These are phyloP conservation scores for Corvus cornix DNA, from an alignment of 2,113 vertebrate species.

Conservation along the genomic window DNA sequence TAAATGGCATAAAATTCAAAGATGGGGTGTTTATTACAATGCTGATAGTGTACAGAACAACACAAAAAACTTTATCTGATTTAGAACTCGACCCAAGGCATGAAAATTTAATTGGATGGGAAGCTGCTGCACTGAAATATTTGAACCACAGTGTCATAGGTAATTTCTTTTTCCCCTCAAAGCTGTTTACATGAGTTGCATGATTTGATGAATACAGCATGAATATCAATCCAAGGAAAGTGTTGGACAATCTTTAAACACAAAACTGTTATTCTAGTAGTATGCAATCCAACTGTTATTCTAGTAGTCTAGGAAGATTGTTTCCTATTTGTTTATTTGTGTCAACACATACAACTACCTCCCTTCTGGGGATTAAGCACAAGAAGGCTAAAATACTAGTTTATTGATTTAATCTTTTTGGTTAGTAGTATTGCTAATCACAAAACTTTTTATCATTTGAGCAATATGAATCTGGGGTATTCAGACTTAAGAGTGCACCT, in stretches of 20 bases:
- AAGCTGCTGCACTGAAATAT: background rate
- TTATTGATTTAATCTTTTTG: background rate
- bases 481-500: background rate
- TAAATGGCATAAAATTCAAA: background rate
- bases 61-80: background rate
- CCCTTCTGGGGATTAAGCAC: background rate
- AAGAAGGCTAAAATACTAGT: background rate
- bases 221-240: background rate
- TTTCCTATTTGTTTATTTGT: background rate
- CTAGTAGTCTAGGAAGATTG: background rate
- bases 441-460: background rate
- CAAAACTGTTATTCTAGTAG: background rate
- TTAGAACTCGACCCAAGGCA: background rate
- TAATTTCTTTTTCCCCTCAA: background rate
- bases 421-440: background rate
- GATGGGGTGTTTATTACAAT: background rate
- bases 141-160: background rate
- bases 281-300: no score
- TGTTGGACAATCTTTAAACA: background rate
- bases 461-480: background rate
- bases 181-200: background rate
- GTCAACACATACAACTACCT: background rate
- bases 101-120: background rate
- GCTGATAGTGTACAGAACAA: background rate
- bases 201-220: background rate